A percentile compares a stretch with the other conserved stretches of the same genome.
phyloP scores from a whole-genome alignment of 2,888 invertebrate species.

The Stegophylla sp. region DNA sequence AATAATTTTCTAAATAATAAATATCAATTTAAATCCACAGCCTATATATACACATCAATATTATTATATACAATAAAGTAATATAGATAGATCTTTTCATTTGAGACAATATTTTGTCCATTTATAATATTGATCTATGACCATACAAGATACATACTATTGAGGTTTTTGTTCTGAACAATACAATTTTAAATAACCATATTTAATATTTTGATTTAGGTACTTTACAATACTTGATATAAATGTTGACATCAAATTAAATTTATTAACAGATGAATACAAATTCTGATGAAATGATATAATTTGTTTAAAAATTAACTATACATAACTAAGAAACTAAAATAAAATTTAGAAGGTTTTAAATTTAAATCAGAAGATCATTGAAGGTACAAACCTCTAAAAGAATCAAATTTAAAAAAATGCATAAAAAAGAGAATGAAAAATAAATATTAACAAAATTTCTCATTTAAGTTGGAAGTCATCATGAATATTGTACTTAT shows the following conservation, averaged over 20 bases:
- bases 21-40: constrained; percentile 54
- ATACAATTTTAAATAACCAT: constrained; percentile 45
- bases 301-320: not conserved
- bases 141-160: constrained; percentile 38
- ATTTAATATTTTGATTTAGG: constrained; percentile 38
- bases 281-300: constrained; percentile 16
- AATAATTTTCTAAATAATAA: constrained; percentile 55
- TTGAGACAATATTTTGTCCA: constrained; percentile 29
- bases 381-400: constrained; percentile 4
- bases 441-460: constrained; percentile 15
- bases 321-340: not conserved
- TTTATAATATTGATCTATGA: constrained; percentile 51
- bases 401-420: constrained; percentile 13
- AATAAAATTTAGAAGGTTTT: not conserved
- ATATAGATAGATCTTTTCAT: constrained; percentile 37
- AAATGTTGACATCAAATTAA: constrained; percentile 36
- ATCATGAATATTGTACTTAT: constrained; percentile 42
- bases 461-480: not conserved
- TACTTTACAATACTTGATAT: constrained; percentile 46
- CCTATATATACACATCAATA: constrained; percentile 54
- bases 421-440: constrained; percentile 7
- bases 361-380: constrained; percentile 15
- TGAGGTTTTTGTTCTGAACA: constrained; percentile 41
- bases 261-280: constrained; percentile 31
- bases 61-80: constrained; percentile 44